Percentiles rank a stretch among this genome's conserved stretches.
Conservation (phyloP, 2,113 vertebrate species). For the Scalopus aquaticus region DNA sequence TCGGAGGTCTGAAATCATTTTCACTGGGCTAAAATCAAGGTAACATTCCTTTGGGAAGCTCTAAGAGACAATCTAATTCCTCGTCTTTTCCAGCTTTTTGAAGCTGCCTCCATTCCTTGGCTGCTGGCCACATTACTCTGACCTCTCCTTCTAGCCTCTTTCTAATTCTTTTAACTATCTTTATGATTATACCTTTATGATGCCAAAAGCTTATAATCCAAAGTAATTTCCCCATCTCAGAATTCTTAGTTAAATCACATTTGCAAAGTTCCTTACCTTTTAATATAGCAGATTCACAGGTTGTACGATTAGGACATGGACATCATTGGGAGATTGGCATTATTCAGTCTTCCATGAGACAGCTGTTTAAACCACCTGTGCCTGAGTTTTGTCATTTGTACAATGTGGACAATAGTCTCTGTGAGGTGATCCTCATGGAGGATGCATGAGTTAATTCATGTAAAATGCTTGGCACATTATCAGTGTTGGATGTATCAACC, state of each 20-base stretch:
- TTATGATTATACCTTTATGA: background rate
- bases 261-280: background rate
- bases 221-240: background rate
- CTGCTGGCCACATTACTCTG: background rate
- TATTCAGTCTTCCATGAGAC: background rate
- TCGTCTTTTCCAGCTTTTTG: conserved; percentile 11
- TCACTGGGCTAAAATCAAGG: conserved; percentile 30
- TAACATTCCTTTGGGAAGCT: background rate
- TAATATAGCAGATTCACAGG: background rate
- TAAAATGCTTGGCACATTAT: background rate
- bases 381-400: conserved; percentile 21
- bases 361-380: background rate
- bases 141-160: conserved; percentile 7
- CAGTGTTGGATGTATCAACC: background rate
- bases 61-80: background rate
- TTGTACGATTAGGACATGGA: background rate
- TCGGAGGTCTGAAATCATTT: conserved; percentile 39
- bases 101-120: conserved; percentile 17
- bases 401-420: background rate
- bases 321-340: background rate
- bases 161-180: background rate
- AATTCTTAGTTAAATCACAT: background rate
- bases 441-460: background rate
- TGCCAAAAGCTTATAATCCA: conserved; percentile 1
- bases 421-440: background rate